phyloP scores from a whole-genome alignment of 2,797 vertebrate species.

The Pteropus rufus region DNA sequence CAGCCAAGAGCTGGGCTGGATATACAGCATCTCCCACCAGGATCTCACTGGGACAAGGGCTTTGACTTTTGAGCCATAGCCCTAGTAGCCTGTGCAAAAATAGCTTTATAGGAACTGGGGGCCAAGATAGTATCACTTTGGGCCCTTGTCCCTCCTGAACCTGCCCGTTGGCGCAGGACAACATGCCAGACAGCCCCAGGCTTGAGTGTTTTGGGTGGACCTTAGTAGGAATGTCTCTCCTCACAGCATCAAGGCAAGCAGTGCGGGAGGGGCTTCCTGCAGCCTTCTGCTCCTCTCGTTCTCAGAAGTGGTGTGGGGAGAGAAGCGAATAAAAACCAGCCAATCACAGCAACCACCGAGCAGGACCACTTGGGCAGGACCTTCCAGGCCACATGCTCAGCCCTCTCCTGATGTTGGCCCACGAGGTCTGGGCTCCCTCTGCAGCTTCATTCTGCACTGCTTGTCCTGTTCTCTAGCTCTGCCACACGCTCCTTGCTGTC shows the following conservation, averaged over 20 bases:
- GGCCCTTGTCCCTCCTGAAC: no score
- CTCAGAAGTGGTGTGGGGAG: not conserved
- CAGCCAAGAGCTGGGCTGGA: not conserved
- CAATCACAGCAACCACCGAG: not conserved
- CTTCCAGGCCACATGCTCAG: not conserved
- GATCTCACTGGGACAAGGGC: not conserved
- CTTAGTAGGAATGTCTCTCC: not conserved
- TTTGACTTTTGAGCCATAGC: not conserved
- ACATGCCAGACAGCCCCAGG: not conserved
- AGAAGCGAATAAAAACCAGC: not conserved
- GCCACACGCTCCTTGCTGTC: not conserved
- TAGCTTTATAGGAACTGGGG: not conserved
- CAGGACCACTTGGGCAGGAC: not conserved
- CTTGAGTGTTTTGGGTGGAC: not conserved
- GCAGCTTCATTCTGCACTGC: not conserved
- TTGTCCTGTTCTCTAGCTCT: not conserved
- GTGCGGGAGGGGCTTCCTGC: not conserved
- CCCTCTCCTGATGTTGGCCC: not conserved
- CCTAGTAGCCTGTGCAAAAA: not conserved
- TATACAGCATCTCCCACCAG: not conserved
- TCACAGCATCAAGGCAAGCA: not conserved
- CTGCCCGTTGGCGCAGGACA: not conserved
- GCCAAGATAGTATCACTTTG: not conserved
- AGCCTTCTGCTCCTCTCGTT: not conserved
- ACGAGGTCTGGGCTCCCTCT: rapidly evolving